phyloP scores from a whole-genome alignment of 30 jellyfish, hydroid and myxozoan species.

The Euphysa ruthae region DNA sequence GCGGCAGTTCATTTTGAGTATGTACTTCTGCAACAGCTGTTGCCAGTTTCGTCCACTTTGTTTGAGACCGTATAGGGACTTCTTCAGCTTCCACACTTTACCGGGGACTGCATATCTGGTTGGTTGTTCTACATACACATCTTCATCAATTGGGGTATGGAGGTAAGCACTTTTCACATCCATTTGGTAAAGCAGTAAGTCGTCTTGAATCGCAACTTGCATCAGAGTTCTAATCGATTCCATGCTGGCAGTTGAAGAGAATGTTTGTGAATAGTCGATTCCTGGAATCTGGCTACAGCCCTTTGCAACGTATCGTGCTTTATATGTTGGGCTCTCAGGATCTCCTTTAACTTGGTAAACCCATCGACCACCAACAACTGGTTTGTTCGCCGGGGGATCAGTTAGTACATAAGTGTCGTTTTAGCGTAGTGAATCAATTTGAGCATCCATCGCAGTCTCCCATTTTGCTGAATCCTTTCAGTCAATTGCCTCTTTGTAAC shows the following conservation, averaged over 20 bases:
- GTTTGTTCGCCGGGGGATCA: conserved; percentile 35
- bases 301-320: conserved; percentile 52
- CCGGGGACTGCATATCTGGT: too few relatives aligned
- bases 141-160: conserved; percentile 48
- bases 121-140: conserved; percentile 35
- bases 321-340: conserved; percentile 19
- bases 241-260: conserved; percentile 58
- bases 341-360: conserved; percentile 28
- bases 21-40: neutral
- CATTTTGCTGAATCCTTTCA: conserved; percentile 32
- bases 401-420: conserved; percentile 31
- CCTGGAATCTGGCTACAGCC: conserved; percentile 39
- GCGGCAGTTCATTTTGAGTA: neutral
- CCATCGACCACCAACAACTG: conserved; percentile 60
- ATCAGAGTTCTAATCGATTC: conserved; percentile 37
- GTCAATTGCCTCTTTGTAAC: conserved; percentile 36
- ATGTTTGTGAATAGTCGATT: conserved; percentile 33
- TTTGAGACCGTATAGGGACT: conserved; percentile 49
- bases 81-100: conserved; percentile 44
- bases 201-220: conserved; percentile 35
- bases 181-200: conserved; percentile 13
- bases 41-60: conserved; percentile 72
- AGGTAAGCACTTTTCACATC: conserved; percentile 50
- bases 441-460: conserved; percentile 53
- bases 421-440: conserved; percentile 24